Conservation (phyloP, 2,797 vertebrate species). For the Lacerta bilineata region DNA sequence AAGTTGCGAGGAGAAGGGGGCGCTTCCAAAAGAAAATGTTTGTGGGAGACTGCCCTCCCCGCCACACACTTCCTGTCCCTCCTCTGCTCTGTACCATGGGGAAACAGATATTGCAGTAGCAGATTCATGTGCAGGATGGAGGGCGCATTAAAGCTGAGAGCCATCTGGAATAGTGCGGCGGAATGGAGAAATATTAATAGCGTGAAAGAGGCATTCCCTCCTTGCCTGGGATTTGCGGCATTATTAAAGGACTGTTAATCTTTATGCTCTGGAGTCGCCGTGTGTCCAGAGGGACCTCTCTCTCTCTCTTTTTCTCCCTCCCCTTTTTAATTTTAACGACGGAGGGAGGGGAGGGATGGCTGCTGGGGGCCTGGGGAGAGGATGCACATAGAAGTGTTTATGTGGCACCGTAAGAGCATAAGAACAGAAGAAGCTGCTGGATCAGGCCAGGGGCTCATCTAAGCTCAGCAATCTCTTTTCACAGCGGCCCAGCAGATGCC, state of each 20-base stretch:
- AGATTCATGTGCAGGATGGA: accelerated
- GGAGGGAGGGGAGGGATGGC: background rate
- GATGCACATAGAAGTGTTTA: background rate
- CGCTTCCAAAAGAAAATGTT: background rate
- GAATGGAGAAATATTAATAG: accelerated
- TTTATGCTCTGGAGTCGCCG: constrained; percentile 9
- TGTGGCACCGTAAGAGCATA: too few species aligned
- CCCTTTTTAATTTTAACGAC: background rate
- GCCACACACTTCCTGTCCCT: background rate
- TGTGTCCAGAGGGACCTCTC: background rate
- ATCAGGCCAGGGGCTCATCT: too few species aligned
- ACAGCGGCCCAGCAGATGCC: too few species aligned
- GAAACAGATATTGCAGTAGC: background rate
- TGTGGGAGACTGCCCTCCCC: background rate
- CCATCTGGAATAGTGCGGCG: background rate
- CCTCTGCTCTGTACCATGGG: background rate
- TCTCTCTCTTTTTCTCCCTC: background rate
- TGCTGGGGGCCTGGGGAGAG: too few species aligned
- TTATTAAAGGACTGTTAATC: constrained; percentile 16
- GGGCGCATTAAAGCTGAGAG: background rate
- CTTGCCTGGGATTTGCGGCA: constrained; percentile 9
- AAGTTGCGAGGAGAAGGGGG: background rate
- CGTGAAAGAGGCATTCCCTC: background rate
- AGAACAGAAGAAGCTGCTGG: too few species aligned
- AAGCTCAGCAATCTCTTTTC: background rate